Evolutionary conservation across 64 coral and sea anemone species (phyloP).

Genomic region (Dendrophyllia cribrosa): DNA sequence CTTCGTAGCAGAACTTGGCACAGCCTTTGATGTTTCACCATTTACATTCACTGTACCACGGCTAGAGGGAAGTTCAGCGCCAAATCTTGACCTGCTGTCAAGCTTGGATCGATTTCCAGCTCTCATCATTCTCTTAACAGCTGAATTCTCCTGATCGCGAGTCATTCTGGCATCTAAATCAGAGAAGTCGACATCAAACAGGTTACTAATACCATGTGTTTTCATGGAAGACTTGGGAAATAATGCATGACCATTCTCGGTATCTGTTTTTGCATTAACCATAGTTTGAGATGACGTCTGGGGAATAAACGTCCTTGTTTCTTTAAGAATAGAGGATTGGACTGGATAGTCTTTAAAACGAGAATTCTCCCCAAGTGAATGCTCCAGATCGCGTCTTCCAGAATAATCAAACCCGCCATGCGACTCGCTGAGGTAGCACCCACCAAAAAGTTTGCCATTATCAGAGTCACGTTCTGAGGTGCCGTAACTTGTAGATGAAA

Average conservation of each 20-base stretch:
- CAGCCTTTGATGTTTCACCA: not conserved
- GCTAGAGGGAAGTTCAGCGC: not conserved
- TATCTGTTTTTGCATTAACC: not conserved
- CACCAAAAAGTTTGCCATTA: constrained; percentile 11
- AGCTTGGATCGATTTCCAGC: not conserved
- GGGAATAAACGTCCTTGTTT: not conserved
- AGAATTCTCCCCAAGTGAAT: not conserved
- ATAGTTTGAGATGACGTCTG: not conserved
- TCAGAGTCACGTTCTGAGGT: not conserved
- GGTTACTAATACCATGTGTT: constrained; percentile 31
- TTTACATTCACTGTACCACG: not conserved
- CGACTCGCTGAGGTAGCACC: not conserved
- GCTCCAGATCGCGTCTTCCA: not conserved
- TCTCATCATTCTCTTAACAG: constrained; percentile 5
- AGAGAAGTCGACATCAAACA: constrained; percentile 33
- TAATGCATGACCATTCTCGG: not conserved
- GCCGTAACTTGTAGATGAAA: not conserved
- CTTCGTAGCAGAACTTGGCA: not conserved
- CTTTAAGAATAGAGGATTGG: not conserved
- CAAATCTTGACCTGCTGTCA: not conserved
- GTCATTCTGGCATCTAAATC: constrained; percentile 1
- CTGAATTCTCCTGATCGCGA: not conserved
- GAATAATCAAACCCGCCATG: not conserved
- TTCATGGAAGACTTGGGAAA: not conserved
- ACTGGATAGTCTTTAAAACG: not conserved